Evolutionary conservation across 2,113 vertebrate species (phyloP), one percentile per base, ranked within the genome.

Genomic region (Xyrauchen texanus): DNA sequence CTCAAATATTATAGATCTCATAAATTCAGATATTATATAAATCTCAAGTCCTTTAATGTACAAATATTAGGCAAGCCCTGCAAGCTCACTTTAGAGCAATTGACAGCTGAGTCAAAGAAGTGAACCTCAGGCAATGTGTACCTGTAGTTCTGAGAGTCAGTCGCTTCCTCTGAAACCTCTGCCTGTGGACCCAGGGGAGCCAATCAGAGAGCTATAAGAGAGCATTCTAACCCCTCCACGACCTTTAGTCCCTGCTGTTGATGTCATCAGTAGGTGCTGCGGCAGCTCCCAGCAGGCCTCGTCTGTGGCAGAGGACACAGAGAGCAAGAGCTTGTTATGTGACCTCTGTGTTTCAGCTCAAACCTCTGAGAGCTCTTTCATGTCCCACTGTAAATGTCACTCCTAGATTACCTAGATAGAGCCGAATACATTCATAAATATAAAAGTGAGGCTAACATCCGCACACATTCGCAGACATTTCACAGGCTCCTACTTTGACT

Each of bases 241-340:
- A 92, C 90, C 91, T 81, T 81, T 84, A 68, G 75, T 55, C 68
- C 63, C 52, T 51, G 68, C 34, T n/a, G 78, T 42, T 81, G 81
- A 83, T 86, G 83, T 75, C 83, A 84, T 83, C 61, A 80, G 53
- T 74, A 77, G 67, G 61, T 77, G 3, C 21, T 34, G 21, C 21
- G 21, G 21, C 21, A 34, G 21, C 21, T 81, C 77, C 52, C 81
- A 81, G 75, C 79, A 85, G 81, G 76, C 80, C 70, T 84, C 76
- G 15, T 60, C 82, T 81, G 47, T 68, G 80, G 76, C 65, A 10
- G 68, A 77, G 68, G 76, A 57, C 77, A 77, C 60, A 65, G 68
- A 61, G 51, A 53, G 53, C 53, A 60, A 53, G n/a, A 72, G 61
- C 51, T 67, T 81, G 82, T 65, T 51, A 78, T 89, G 83, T 88